phyloP scores from a whole-genome alignment of 2,797 vertebrate species.

The Takifugu ocellatus region DNA sequence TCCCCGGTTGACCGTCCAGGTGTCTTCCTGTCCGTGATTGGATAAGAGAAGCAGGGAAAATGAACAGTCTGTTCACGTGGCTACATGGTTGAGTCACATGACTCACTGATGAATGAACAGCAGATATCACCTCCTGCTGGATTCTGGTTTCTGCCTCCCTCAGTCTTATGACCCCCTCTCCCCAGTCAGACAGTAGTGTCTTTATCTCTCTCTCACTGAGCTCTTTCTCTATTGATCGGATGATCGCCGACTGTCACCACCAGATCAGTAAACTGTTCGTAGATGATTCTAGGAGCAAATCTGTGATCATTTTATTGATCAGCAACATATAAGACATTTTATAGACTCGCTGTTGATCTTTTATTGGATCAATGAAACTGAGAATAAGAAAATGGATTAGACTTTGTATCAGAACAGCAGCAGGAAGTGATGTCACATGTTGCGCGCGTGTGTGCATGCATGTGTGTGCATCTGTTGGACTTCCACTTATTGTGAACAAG shows the following conservation, averaged over 20 bases:
- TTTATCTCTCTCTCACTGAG: constrained; percentile 48
- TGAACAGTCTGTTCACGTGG: neutral
- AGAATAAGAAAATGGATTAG: too few relatives aligned
- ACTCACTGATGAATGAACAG: neutral
- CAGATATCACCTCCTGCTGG: neutral
- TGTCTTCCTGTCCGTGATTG: too few relatives aligned
- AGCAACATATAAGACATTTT: too few relatives aligned
- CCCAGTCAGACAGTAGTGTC: constrained; percentile 37
- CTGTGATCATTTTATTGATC: neutral
- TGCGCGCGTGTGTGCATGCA: neutral
- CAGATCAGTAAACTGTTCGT: constrained; percentile 8
- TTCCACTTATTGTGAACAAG: neutral
- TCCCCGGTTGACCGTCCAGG: too few relatives aligned
- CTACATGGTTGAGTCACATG: neutral
- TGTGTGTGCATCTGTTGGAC: neutral
- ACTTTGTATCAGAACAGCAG: neutral
- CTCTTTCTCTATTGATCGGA: constrained; percentile 58
- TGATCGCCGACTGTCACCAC: constrained; percentile 47
- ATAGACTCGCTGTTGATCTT: too few relatives aligned
- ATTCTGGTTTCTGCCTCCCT: neutral
- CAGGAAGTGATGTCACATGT: constrained; percentile 1
- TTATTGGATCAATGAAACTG: too few relatives aligned
- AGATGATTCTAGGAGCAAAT: neutral
- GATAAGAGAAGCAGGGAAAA: too few relatives aligned
- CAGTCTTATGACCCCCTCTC: constrained; percentile 18